Evolutionary conservation across 1,140 invertebrate genomes (phyloP).

Genomic region (Camponotus pennsylvanicus): DNA sequence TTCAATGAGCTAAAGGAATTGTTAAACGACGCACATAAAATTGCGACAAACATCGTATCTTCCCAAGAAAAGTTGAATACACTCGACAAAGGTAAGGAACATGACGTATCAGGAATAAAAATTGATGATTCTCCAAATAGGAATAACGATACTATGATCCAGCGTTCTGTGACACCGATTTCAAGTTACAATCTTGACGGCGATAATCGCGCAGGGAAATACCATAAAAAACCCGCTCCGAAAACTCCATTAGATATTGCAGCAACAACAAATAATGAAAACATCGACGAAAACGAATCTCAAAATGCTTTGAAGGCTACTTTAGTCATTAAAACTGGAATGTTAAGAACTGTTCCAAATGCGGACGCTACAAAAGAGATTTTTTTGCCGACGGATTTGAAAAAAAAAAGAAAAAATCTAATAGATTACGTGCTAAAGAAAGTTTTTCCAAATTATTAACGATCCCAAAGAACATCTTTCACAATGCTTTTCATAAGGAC

Average conservation of each 20-base stretch:
- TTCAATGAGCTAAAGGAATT: slow-evolving; percentile 80
- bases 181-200: slow-evolving; percentile 72
- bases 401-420: slow-evolving; percentile 65
- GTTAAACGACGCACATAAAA: slow-evolving; percentile 75
- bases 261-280: slow-evolving; percentile 37
- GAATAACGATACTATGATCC: neutral
- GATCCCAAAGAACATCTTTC: slow-evolving; percentile 82
- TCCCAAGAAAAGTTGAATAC: slow-evolving; percentile 71
- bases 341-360: slow-evolving; percentile 79
- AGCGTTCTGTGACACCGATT: slow-evolving; percentile 46
- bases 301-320: slow-evolving; percentile 81
- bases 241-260: slow-evolving; percentile 68
- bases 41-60: slow-evolving; percentile 75
- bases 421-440: slow-evolving; percentile 74
- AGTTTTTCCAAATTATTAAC: slow-evolving; percentile 81
- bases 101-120: neutral
- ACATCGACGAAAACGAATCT: slow-evolving; percentile 60
- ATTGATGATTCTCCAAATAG: neutral
- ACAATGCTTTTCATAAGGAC: slow-evolving; percentile 81
- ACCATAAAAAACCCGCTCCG: slow-evolving; percentile 84
- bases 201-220: slow-evolving; percentile 81
- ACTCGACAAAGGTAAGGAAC: slow-evolving; percentile 3
- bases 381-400: slow-evolving; percentile 67
- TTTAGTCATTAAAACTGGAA: slow-evolving; percentile 82
- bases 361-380: slow-evolving; percentile 70